phyloP scores from a whole-genome alignment of 1,140 invertebrate genomes.

The Lepeophtheirus salmonis region DNA sequence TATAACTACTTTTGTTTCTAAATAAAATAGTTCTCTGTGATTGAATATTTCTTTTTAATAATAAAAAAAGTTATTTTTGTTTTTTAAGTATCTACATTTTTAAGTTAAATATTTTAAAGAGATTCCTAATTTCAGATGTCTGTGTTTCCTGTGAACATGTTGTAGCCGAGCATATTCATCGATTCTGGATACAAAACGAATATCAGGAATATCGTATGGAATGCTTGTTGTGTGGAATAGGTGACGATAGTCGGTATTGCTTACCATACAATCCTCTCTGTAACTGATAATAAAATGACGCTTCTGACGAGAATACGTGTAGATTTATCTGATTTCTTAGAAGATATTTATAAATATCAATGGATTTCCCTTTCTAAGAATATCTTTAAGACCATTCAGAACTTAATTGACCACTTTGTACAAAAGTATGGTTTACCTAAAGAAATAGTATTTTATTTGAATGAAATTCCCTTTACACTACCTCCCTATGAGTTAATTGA shows the following conservation, averaged over 20 bases:
- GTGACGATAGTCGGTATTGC: conserved; percentile 21
- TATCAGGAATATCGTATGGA: conserved; percentile 25
- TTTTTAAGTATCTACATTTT: too few species aligned
- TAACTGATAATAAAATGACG: too few species aligned
- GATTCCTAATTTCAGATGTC: conserved; percentile 19
- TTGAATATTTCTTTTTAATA: too few species aligned
- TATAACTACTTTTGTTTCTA: too few species aligned
- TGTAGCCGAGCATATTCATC: conserved; percentile 20
- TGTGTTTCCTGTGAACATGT: conserved; percentile 20
- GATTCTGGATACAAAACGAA: conserved; percentile 20
- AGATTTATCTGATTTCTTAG: not conserved
- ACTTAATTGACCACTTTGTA: not conserved
- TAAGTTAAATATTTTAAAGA: too few species aligned
- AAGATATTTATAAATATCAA: not conserved
- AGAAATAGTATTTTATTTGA: not conserved
- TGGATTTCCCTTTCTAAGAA: not conserved
- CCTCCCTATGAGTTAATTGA: not conserved
- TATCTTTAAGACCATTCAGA: not conserved
- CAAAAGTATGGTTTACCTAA: not conserved
- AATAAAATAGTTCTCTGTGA: too few species aligned
- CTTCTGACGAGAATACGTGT: too few species aligned
- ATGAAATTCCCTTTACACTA: not conserved
- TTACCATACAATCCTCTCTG: conserved; percentile 21
- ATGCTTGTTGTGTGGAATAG: conserved; percentile 22
- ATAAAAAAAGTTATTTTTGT: too few species aligned